These are phyloP conservation scores for Nomada lathburiana DNA, from an alignment of 2,888 invertebrate genomes.

Conservation along the genomic window DNA sequence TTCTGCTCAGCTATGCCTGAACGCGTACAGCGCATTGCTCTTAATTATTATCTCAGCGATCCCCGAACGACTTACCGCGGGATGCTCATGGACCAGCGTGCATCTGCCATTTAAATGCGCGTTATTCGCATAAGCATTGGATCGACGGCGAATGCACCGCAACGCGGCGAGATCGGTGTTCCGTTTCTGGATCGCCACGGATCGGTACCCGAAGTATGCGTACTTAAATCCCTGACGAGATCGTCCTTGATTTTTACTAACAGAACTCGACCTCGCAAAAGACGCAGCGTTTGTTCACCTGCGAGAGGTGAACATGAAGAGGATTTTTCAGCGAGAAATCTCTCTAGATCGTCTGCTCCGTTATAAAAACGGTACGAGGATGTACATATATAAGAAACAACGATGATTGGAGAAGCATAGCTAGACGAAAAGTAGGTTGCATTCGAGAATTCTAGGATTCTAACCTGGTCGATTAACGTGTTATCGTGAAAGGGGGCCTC, in stretches of 20 bases:
- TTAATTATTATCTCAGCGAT: constrained; percentile 60
- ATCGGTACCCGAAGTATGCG: background rate
- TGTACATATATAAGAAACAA: background rate
- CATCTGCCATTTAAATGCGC: constrained; percentile 50
- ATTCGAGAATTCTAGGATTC: no score
- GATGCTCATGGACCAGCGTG: constrained; percentile 4
- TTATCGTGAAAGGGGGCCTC: background rate
- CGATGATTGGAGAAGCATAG: background rate
- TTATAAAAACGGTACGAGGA: background rate
- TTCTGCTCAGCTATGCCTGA: background rate
- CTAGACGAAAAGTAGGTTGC: background rate
- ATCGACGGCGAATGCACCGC: background rate
- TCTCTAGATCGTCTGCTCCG: background rate
- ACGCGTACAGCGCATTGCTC: constrained; percentile 40
- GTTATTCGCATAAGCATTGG: constrained; percentile 36
- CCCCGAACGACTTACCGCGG: constrained; percentile 30
- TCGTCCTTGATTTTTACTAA: background rate
- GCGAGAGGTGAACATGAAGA: background rate
- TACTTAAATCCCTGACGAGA: no score
- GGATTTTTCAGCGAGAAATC: background rate
- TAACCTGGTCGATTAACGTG: background rate
- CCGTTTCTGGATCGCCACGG: background rate
- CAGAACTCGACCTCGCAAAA: no score
- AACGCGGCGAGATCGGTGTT: constrained; percentile 23
- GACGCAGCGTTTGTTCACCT: background rate